Conservation (phyloP, 2,888 invertebrate species). For the Drosophila pseudotakahashii region DNA sequence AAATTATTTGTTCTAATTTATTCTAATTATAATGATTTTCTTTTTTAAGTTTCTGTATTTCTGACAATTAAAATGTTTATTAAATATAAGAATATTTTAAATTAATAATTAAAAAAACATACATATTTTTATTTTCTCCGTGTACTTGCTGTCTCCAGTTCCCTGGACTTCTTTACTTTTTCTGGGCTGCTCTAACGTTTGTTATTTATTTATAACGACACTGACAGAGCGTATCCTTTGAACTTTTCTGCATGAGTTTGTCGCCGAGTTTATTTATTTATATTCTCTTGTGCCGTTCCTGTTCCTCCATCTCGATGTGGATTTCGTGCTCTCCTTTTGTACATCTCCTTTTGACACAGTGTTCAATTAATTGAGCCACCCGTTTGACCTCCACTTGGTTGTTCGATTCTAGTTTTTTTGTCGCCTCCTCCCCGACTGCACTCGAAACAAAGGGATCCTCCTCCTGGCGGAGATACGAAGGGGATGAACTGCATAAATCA, state of each 20-base stretch:
- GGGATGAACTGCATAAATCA: slow-evolving; percentile 30
- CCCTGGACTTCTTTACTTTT: slow-evolving; percentile 16
- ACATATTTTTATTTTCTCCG: slow-evolving; percentile 2
- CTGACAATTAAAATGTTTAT: too few relatives aligned
- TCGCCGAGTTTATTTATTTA: slow-evolving; percentile 57
- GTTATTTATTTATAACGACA: slow-evolving; percentile 77
- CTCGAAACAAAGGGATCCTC: slow-evolving; percentile 23
- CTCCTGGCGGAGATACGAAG: slow-evolving; percentile 2
- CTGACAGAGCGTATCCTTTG: slow-evolving; percentile 67
- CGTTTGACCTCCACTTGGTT: slow-evolving; percentile 40
- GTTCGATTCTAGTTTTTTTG: slow-evolving; percentile 39
- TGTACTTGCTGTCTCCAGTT: slow-evolving; percentile 23
- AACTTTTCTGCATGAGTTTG: slow-evolving; percentile 73
- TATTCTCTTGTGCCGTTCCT: slow-evolving; percentile 22
- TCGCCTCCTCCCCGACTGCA: slow-evolving; percentile 8
- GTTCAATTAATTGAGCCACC: slow-evolving; percentile 50
- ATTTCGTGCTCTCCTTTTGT: slow-evolving; percentile 11
- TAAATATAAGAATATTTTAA: too few relatives aligned
- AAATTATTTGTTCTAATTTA: too few relatives aligned
- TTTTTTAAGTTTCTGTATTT: too few relatives aligned
- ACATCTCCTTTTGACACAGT: slow-evolving; percentile 59
- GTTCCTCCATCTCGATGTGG: slow-evolving; percentile 13
- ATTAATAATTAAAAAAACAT: too few relatives aligned
- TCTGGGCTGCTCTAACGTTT: slow-evolving; percentile 59
- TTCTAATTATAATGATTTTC: too few relatives aligned